Evolutionary conservation across 2,888 invertebrate species (phyloP), one percentile per base, ranked within the genome.

Genomic region (Macrophya annulata): DNA sequence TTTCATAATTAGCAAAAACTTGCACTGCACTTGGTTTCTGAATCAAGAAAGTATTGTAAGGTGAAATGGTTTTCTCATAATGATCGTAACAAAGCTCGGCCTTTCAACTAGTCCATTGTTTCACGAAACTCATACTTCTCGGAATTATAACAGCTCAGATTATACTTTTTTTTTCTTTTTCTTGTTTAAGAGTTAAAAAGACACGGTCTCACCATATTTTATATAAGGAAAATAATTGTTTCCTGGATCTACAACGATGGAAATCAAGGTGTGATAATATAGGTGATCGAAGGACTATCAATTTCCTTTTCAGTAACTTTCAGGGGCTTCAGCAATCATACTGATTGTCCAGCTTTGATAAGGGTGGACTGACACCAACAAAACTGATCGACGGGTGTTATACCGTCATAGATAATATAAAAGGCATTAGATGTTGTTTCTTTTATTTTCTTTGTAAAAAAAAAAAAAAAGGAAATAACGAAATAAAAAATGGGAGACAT

Each of bases 311-410:
- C 43, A 45, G 43, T 45, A 12, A 21, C 43, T 17, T 74, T 74
- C 55, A 15, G 31, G 51, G 55, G 31, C 15, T 55, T 74, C 45
- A 40, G 45, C 72, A 74, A 74, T 74, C n/a, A 55, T 21, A 51
- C 51, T 43, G 77, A 77, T 77, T 51, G 51, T 77, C 51, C 77
- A 55, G 25, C 1, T 77, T 55, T 55, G 31, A 55, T 77, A n/a
- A 68, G 77, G 55, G 31, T 55, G 51, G 15, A 31, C 15, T 77
- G 77, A 31, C 51, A 55, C 31, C 51, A 43, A 25, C 21, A 55
- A 4, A 77, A 77, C 55, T 77, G 77, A 77, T 37, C 51, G 48
- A 48, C 77, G 55, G 25, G 15, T 77, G 51, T 51, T 51, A 43
- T 74, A 74, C n/a, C 17, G 37, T 68, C 62, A 62, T 21, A 37